Base-by-base conservation (phyloP, 1,140 invertebrate genomes). In the Drosophila sulfurigaster region DNA sequence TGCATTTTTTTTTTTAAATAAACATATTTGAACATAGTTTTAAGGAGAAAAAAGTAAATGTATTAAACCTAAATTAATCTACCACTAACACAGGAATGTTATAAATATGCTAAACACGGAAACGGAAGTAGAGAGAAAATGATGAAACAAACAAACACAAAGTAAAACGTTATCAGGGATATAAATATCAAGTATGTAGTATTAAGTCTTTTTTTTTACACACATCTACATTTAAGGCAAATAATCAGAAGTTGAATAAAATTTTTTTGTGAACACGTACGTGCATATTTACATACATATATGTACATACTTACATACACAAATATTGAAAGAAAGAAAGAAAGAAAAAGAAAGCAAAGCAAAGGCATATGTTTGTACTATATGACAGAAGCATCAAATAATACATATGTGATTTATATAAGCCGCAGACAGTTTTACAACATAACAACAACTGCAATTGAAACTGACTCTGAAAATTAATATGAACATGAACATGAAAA, bases 151-250 rank as follows among this genome's bases (percentile, higher is more conserved):
- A 62, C 77, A 88, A 89, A 62, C 62, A 74, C 52, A 76, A 89
- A 85, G 72, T 79, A 89, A 80, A 90, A 90, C 87, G 82, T 86
- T 86, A 86, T 87, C 82, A 87, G 82, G 82, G 82, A 90, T 90
- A 80, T 38, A 82, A 75, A 87, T 88, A 88, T 87, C 83, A 89
- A 89, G 81, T 78, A 78, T 74, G 15, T 86, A 90, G 78, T 66
- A 38, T 58, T 79, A 81, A 85, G 75, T 73, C 20, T 60, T 72
- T 83, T 71, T 85, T 83, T 83, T 81, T 38, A 64, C 15, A 48
- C 72, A 76, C 46, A 76, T 69, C 77, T 75, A 82, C 58, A 68
- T 57, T 60, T 76, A 79, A 74, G 72, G n/a, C 51, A 45, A 75
- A 70, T 70, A 58, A 63, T 43, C 51, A 63, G 35, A 64, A 74